Base-by-base conservation (phyloP, 1,140 invertebrate genomes). In the Oryzaephilus surinamensis region DNA sequence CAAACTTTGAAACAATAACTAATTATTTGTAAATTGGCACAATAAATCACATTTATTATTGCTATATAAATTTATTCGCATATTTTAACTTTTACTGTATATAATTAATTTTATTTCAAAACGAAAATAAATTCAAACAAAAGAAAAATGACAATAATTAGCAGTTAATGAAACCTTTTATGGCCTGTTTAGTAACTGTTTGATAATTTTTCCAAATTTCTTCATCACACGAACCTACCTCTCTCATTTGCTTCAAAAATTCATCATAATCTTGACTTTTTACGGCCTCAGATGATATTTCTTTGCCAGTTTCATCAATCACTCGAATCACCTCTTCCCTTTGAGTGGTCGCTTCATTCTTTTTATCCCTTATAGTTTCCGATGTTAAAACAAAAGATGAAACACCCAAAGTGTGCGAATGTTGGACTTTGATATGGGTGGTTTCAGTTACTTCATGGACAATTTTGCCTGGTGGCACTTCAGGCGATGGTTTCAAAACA, bases 401-500 rank as follows among this genome's bases (percentile, higher is more conserved):
- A 7, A 73, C 61, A 2, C 61, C 69, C 14, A 71, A 56, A 28
- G 58, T 63, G 38, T 66, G 66, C 28, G 66, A 61, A 29, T 73
- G 71, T 1, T 70, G 68, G 1, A 74, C 65, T 26, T 66, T 63
- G 6, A 73, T 46, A 32, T 68, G 69, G 18, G 69, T 73, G 8
- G 69, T 73, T 53, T 73, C 70, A 0, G 65, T 72, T 0, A 72
- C 65, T 57, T 73, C 70, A 32, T 63, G 66, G 0, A 67, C 60
- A 2, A 72, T 60, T 40, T 65, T 72, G 3, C 60, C 62, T 12
- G 57, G 58, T 12, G 61, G 61, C 20, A 60, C 57, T 24, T 57
- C 59, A 6, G 59, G 59, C 4, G 57, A 60, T 3, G 61, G 52
- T 42, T 60, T 59, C 5, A 63, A 39, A 11, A 60, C 61, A 8